A percentile compares a stretch with the other conserved stretches of the same genome.
These are phyloP conservation scores for Scolanthus callimorphus DNA, from an alignment of 92 coral and sea anemone species.

Conservation along the genomic window DNA sequence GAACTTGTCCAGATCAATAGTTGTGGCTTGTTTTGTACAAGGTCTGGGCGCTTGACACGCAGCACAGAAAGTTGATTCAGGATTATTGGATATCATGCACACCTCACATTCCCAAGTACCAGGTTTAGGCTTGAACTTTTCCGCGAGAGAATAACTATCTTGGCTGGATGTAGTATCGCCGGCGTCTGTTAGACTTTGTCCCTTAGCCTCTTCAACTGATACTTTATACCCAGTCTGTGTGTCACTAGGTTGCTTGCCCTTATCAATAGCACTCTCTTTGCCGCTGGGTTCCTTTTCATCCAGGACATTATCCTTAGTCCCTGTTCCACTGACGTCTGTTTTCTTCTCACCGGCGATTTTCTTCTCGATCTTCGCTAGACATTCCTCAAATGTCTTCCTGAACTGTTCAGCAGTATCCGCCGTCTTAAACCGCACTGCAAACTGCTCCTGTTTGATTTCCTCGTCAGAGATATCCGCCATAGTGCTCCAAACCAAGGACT, in stretches of 20 bases:
- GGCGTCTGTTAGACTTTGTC: background rate
- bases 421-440: constrained; percentile 79
- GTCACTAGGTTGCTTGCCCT: background rate
- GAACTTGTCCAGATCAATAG: constrained; percentile 23
- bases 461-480: constrained; percentile 84
- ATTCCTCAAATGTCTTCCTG: constrained; percentile 79
- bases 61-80: constrained; percentile 21
- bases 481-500: constrained; percentile 93
- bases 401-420: constrained; percentile 64
- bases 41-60: constrained; percentile 60
- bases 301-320: background rate
- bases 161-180: background rate
- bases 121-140: constrained; percentile 15
- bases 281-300: background rate
- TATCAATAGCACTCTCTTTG: background rate
- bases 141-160: background rate
- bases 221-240: too few species aligned
- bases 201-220: too few species aligned
- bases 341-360: background rate
- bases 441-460: constrained; percentile 71
- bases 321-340: background rate
- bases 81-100: constrained; percentile 32
- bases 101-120: constrained; percentile 61
- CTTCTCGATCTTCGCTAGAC: constrained; percentile 26
- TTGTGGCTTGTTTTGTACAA: constrained; percentile 9